Percentiles rank a stretch among this genome's conserved stretches.
Conservation (phyloP, 1,140 invertebrate species). For the Maniola jurtina region DNA sequence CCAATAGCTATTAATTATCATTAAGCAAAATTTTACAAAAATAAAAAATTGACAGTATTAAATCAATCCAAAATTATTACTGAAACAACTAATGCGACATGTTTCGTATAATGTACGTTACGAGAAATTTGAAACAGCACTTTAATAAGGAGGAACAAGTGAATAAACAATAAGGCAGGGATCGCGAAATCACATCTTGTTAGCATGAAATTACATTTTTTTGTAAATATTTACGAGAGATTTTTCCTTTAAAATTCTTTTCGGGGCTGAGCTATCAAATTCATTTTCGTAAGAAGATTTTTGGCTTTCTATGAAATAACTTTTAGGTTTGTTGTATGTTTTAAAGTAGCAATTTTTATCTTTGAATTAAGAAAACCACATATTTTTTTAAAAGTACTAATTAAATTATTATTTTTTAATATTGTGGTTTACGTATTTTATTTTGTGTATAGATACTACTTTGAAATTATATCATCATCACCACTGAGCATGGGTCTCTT, state of each 20-base stretch:
- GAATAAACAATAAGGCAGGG: constrained; percentile 32
- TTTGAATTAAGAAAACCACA: neutral
- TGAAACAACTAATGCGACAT: too few species aligned
- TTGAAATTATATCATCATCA: too few species aligned
- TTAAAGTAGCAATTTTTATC: neutral
- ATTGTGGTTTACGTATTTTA: too few species aligned
- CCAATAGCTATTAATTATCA: constrained; percentile 16
- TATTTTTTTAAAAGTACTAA: too few species aligned
- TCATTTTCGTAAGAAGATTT: constrained; percentile 10
- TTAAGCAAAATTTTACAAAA: neutral
- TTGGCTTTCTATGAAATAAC: constrained; percentile 2
- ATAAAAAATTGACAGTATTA: neutral
- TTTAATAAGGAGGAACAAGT: constrained; percentile 5
- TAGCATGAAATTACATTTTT: constrained; percentile 29
- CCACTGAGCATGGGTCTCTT: too few species aligned
- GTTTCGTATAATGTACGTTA: neutral
- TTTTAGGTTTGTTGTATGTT: constrained; percentile 3
- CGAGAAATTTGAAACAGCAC: neutral
- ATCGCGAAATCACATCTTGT: constrained; percentile 25
- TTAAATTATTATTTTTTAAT: too few species aligned
- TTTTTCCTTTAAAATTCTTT: constrained; percentile 21
- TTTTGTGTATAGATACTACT: too few species aligned
- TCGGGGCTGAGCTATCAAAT: constrained; percentile 18
- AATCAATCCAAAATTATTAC: too few species aligned
- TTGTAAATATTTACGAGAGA: constrained; percentile 27